Conservation (phyloP, 2,797 vertebrate genomes). For the Spinus pinus region DNA sequence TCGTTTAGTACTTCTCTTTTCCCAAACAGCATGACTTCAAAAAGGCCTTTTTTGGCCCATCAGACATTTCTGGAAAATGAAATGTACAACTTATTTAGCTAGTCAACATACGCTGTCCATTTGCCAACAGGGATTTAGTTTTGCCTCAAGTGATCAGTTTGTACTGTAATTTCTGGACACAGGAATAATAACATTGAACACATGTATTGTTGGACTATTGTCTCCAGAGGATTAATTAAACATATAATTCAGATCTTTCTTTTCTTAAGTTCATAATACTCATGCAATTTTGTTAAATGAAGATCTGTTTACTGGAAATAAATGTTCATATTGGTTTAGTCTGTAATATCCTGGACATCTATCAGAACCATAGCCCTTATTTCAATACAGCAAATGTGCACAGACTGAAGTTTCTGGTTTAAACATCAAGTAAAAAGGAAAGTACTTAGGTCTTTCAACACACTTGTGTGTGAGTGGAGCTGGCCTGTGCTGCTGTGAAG, state of each 20-base stretch:
- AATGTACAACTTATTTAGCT: background rate
- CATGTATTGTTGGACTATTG: background rate
- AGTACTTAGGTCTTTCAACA: background rate
- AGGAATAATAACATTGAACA: background rate
- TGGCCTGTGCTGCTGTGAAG: background rate
- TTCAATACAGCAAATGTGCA: background rate
- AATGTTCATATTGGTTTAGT: background rate
- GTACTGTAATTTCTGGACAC: background rate
- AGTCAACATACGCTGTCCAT: background rate
- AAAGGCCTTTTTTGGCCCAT: background rate
- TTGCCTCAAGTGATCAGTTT: background rate
- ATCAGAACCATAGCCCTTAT: background rate
- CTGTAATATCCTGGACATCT: background rate
- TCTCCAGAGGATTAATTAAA: background rate
- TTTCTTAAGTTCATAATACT: background rate
- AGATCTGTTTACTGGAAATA: background rate
- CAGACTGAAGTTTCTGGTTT: background rate
- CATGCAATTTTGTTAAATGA: background rate
- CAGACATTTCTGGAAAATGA: background rate
- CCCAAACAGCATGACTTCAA: background rate
- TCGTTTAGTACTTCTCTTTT: background rate
- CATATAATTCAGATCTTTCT: background rate
- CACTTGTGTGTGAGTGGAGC: background rate
- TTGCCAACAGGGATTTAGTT: slow-evolving; percentile 15
- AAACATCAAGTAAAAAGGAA: background rate